phyloP scores from a whole-genome alignment of 2,113 vertebrate genomes.

The Psophia crepitans region DNA sequence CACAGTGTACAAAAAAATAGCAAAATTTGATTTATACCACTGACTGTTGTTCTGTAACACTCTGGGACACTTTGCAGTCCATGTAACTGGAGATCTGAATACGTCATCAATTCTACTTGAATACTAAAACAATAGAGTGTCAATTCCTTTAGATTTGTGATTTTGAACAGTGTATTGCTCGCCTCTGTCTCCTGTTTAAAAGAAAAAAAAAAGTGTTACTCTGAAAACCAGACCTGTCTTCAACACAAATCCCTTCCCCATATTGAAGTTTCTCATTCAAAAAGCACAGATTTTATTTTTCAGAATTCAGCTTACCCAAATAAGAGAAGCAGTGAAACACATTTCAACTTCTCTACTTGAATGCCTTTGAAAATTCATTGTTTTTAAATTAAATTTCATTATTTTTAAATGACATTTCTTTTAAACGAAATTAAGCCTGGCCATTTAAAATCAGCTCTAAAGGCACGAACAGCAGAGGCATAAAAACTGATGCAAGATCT shows the following conservation, averaged over 20 bases:
- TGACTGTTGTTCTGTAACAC: conserved; percentile 46
- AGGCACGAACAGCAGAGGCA: neutral
- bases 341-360: neutral
- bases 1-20: neutral
- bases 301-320: neutral
- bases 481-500: neutral
- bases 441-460: neutral
- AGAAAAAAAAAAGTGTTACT: neutral
- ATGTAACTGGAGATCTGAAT: rapidly evolving
- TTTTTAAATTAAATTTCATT: neutral
- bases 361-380: neutral
- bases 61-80: conserved; percentile 15
- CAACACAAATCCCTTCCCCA: neutral
- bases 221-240: neutral
- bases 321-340: neutral
- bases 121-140: conserved; percentile 70
- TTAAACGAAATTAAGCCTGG: neutral
- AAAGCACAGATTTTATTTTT: neutral
- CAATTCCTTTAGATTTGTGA: conserved; percentile 44
- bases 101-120: rapidly evolving
- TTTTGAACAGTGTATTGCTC: neutral
- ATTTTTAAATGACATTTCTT: neutral
- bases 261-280: neutral
- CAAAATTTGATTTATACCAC: conserved; percentile 9
- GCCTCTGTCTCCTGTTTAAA: neutral